Conservation (phyloP, 1,140 invertebrate genomes). For the Brachionus rubens region DNA sequence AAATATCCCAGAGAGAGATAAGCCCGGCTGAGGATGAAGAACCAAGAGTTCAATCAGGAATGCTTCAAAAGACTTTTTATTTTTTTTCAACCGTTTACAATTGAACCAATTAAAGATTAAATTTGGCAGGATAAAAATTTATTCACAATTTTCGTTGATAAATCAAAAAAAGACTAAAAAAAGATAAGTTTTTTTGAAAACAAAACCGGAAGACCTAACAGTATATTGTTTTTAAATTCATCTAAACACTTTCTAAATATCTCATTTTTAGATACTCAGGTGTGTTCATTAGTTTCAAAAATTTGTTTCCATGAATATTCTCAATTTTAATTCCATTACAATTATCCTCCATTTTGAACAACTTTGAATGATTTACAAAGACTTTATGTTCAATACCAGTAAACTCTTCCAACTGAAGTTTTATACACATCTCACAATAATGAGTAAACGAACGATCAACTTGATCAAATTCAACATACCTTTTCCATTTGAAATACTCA, state of each 20-base stretch:
- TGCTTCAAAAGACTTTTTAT: too few relatives aligned
- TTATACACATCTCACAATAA: conserved; percentile 43
- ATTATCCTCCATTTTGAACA: conserved; percentile 6
- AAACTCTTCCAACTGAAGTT: conserved; percentile 37
- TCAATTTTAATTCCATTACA: not conserved
- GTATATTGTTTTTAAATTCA: too few relatives aligned
- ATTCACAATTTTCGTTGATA: too few relatives aligned
- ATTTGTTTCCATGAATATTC: not conserved
- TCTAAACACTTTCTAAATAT: conserved; percentile 4
- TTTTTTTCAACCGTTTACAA: too few relatives aligned
- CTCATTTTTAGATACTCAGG: conserved; percentile 8
- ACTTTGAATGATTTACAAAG: not conserved
- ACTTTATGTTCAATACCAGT: not conserved
- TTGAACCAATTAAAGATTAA: too few relatives aligned
- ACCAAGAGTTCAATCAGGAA: too few relatives aligned
- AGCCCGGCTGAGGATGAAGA: too few relatives aligned
- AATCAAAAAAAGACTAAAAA: too few relatives aligned
- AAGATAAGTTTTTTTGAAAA: too few relatives aligned
- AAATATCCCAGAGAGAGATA: too few relatives aligned
- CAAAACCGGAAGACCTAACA: too few relatives aligned
- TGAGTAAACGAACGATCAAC: not conserved
- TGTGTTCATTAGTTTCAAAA: not conserved
- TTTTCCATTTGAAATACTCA: conserved; percentile 43
- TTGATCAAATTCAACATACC: not conserved
- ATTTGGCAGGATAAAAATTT: too few relatives aligned